Conservation (phyloP, 1,140 invertebrate species). For the Heliconius hewitsoni region DNA sequence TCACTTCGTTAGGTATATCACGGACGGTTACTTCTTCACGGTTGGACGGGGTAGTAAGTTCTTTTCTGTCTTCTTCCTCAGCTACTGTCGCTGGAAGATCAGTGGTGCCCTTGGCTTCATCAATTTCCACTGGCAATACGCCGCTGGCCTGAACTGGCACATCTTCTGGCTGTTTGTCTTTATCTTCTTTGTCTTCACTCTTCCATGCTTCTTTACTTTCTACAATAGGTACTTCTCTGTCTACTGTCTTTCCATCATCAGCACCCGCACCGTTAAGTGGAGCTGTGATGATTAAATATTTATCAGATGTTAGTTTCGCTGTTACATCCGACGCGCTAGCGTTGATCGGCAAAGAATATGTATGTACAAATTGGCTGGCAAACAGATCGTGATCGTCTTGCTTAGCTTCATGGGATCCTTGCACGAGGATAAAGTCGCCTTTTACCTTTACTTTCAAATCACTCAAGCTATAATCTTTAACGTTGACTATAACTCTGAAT, state of each 20-base stretch:
- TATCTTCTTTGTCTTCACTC: constrained; percentile 46
- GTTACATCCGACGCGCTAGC: constrained; percentile 57
- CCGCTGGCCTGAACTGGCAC: constrained; percentile 10
- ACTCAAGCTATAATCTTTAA: constrained; percentile 67
- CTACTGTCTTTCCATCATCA: constrained; percentile 45
- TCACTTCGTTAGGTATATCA: constrained; percentile 56
- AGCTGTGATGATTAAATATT: constrained; percentile 56
- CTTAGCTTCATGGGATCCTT: constrained; percentile 69
- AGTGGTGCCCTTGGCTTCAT: constrained; percentile 32
- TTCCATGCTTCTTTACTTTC: constrained; percentile 55
- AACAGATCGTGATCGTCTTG: constrained; percentile 65
- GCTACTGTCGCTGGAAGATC: constrained; percentile 32
- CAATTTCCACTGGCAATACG: constrained; percentile 15
- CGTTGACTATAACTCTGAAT: constrained; percentile 69
- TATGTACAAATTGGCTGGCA: constrained; percentile 75
- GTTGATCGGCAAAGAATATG: constrained; percentile 65
- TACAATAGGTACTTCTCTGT: constrained; percentile 62
- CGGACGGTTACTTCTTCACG: constrained; percentile 64
- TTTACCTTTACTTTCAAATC: constrained; percentile 72
- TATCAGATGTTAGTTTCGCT: constrained; percentile 57
- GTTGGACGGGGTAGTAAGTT: constrained; percentile 53
- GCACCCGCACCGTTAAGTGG: constrained; percentile 44
- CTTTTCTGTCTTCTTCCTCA: constrained; percentile 47
- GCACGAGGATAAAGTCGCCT: constrained; percentile 66
- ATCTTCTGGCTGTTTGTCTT: constrained; percentile 36